Percentiles rank a stretch among this genome's conserved stretches.
These are phyloP conservation scores for Cistogaster globosa DNA, from an alignment of 2,888 invertebrate genomes.

Conservation along the genomic window DNA sequence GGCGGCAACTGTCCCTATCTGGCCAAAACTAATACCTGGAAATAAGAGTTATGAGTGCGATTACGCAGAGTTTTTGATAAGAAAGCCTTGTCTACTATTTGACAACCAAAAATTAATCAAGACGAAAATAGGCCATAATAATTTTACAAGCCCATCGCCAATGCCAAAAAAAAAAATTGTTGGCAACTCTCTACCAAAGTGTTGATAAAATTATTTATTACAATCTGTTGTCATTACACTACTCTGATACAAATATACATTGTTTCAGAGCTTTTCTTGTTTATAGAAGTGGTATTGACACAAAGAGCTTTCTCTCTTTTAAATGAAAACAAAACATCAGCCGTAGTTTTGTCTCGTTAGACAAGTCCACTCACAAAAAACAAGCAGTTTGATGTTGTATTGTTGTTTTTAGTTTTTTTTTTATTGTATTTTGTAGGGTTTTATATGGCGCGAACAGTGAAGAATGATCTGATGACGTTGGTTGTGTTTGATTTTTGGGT, in stretches of 20 bases:
- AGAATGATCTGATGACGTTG: slow-evolving; percentile 10
- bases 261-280: slow-evolving; percentile 53
- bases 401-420: slow-evolving; percentile 44
- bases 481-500: background rate
- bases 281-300: slow-evolving; percentile 45
- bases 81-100: too few species aligned
- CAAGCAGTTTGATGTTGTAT: slow-evolving; percentile 75
- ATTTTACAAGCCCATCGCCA: too few species aligned
- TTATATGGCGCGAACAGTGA: slow-evolving; percentile 38
- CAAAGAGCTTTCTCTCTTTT: slow-evolving; percentile 62
- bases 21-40: too few species aligned
- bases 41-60: too few species aligned
- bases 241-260: background rate
- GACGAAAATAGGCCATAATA: too few species aligned
- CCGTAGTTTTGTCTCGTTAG: slow-evolving; percentile 59
- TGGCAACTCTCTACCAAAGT: too few species aligned
- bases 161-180: too few species aligned
- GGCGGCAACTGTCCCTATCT: too few species aligned
- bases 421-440: slow-evolving; percentile 11
- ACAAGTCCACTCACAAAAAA: slow-evolving; percentile 76
- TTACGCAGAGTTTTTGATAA: too few species aligned
- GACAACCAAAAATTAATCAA: too few species aligned
- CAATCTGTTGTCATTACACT: too few species aligned
- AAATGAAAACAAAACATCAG: slow-evolving; percentile 52
- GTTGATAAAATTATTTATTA: too few species aligned